Base-by-base conservation (phyloP, 2,888 invertebrate species). In the Drosophila eohydei region DNA sequence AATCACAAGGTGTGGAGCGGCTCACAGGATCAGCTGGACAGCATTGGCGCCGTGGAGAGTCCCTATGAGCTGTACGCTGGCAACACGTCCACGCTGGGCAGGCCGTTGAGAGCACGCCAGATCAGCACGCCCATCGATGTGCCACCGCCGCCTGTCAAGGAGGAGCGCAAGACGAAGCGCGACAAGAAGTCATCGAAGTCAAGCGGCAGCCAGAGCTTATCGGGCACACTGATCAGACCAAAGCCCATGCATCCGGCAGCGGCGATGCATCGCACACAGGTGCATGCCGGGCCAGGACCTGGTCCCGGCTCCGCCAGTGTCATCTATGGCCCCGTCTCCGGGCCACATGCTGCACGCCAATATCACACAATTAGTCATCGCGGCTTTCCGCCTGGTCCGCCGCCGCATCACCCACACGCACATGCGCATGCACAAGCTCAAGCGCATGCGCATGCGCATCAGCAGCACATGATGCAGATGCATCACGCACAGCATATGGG, bases 1-100 rank as follows among this genome's bases (percentile, higher is more conserved):
- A 98, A 98, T 92, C 98, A 98, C 92, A 98, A 98, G 92, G 96
- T 98, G 44, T 98, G 98, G 98, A 96, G 96, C 3, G 97, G 97
- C 9, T 95, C 95, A 32, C 94, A 95, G 36, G 96, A 97, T 91
- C 95, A 96, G 64, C 94, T 96, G 38, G 96, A 94, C 95, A 70
- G 87, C 73, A 81, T 90, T 38, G 90, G 87, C 0, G 95, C 94
- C 4, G 93, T 94, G 46, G 94, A 96, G 86, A 95, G 95, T 75
- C 95, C 95, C 14, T 97, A 97, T 88, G 97, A 97, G 79, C 94
- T 95, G 38, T 95, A 94, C 73, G 93, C 92, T 3, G 93, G 92
- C 44, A 92, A 91, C 72, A 83, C 84, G 38, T 94, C 95, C 85
- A 94, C 95, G 77, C 86, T 94, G 67, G 94, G 95, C 16, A 94